Evolutionary conservation across 2,113 vertebrate genomes (phyloP).

Genomic region (Donacobius atricapilla): DNA sequence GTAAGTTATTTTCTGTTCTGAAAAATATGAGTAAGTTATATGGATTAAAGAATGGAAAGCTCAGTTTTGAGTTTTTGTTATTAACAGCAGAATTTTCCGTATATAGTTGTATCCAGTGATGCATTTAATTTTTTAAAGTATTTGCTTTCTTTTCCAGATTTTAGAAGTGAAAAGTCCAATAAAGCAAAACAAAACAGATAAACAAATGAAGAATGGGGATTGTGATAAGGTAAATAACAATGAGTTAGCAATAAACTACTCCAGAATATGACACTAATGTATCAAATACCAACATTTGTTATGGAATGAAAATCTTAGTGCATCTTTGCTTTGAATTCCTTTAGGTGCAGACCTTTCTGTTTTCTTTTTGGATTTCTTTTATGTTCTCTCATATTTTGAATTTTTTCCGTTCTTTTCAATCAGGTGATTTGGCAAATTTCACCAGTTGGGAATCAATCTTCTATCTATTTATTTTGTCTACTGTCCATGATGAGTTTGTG

Average conservation of each 20-base stretch:
- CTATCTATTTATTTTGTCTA: not conserved
- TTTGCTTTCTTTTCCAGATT: slow-evolving; percentile 78
- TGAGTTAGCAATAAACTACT: not conserved
- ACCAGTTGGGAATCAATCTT: not conserved
- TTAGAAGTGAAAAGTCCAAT: slow-evolving; percentile 92
- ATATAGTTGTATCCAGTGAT: not conserved
- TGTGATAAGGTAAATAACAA: slow-evolving; percentile 88
- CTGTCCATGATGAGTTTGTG: not conserved
- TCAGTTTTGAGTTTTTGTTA: not conserved
- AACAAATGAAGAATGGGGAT: slow-evolving; percentile 87
- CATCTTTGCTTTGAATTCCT: not conserved
- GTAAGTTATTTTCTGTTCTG: not conserved
- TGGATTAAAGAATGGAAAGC: not conserved
- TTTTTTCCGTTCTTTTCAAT: not conserved
- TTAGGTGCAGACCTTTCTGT: not conserved
- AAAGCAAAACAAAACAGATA: slow-evolving; percentile 90
- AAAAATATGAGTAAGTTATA: not conserved
- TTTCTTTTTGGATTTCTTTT: not conserved
- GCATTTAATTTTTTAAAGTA: not conserved
- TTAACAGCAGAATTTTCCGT: not conserved
- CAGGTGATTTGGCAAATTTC: not conserved
- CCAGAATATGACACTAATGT: not conserved
- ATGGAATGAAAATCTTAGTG: not conserved
- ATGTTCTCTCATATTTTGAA: not conserved
- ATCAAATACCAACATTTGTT: not conserved